Conservation (phyloP, 2,797 vertebrate species). For the Chloroceryle inda region DNA sequence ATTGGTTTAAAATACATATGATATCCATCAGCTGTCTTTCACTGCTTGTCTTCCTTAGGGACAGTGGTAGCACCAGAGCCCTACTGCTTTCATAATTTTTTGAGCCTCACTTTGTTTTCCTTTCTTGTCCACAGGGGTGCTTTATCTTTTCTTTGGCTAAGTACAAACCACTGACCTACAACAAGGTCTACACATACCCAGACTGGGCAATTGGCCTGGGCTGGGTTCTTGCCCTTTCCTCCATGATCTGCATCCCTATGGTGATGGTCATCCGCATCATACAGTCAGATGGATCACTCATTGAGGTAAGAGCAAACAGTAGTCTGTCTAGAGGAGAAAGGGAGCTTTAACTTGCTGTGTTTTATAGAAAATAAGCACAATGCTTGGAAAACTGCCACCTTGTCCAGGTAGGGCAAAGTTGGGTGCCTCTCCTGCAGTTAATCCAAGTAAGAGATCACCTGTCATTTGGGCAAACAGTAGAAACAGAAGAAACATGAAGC, state of each 20-base stretch:
- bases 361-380: background rate
- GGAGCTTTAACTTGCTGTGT: background rate
- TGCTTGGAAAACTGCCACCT: constrained; percentile 11
- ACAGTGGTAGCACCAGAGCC: background rate
- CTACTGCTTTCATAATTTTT: background rate
- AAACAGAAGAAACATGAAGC: background rate
- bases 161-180: constrained; percentile 96
- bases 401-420: background rate
- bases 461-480: constrained; percentile 22
- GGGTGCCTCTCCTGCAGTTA: background rate
- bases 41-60: background rate
- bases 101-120: constrained; percentile 4
- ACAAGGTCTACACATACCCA: constrained; percentile 94
- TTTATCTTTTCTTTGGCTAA: constrained; percentile 96
- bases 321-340: background rate
- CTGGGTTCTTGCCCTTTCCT: constrained; percentile 92
- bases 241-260: constrained; percentile 97
- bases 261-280: constrained; percentile 94
- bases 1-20: background rate
- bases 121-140: constrained; percentile 86
- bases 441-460: constrained; percentile 23
- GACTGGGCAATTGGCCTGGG: constrained; percentile 95
- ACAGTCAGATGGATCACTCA: constrained; percentile 92
- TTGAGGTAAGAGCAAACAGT: constrained; percentile 86
- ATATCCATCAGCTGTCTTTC: background rate